phyloP scores from a whole-genome alignment of 2,797 vertebrate genomes.

The Anas acuta region DNA sequence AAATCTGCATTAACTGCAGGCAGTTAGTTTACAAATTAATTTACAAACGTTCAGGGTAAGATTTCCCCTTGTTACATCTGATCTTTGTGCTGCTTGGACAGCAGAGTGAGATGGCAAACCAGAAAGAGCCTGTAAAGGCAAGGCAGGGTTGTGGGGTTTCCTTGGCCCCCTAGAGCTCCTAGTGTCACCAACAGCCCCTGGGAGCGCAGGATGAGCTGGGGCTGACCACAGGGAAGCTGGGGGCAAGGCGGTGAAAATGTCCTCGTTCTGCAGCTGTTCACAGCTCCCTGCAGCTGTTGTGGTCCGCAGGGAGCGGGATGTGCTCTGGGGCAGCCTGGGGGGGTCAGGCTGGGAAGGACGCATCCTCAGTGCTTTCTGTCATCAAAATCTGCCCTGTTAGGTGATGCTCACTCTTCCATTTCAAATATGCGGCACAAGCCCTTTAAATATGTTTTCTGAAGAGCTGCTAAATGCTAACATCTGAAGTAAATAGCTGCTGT shows the following conservation, averaged over 20 bases:
- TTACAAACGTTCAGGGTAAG: background rate
- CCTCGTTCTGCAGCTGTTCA: background rate
- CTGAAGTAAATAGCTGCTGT: constrained; percentile 2
- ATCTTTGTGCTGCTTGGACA: background rate
- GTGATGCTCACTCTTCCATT: background rate
- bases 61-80: background rate
- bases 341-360: background rate
- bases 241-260: background rate
- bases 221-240: background rate
- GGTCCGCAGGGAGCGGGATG: background rate
- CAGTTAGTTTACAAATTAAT: background rate
- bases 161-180: background rate
- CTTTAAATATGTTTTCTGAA: constrained; percentile 4
- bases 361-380: accelerated
- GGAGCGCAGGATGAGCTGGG: background rate
- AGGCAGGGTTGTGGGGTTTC: background rate
- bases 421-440: background rate
- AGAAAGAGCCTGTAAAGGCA: background rate
- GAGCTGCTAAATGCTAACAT: background rate
- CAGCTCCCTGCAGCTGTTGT: background rate
- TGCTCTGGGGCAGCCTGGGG: background rate
- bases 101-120: background rate
- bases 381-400: background rate
- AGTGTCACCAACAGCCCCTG: accelerated
- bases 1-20: background rate